These are phyloP conservation scores for Varanus salvator DNA, from an alignment of 2,113 vertebrate species.

Conservation along the genomic window DNA sequence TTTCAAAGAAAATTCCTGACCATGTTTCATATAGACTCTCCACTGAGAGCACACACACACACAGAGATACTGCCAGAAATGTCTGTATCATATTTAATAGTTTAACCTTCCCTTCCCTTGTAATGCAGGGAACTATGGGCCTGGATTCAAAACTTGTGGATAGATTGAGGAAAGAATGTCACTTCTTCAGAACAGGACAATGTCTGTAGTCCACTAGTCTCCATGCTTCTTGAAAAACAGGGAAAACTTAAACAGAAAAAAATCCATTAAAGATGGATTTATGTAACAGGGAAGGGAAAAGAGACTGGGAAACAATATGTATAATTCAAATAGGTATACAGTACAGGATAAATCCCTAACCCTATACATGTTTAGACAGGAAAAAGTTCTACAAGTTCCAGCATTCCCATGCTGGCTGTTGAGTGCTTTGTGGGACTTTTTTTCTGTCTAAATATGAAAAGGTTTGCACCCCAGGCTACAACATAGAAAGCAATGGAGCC, in stretches of 20 bases:
- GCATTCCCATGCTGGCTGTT: too few relatives aligned
- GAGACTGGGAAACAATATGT: not conserved
- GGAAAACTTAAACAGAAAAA: too few relatives aligned
- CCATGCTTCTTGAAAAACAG: too few relatives aligned
- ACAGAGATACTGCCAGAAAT: too few relatives aligned
- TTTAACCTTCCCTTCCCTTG: not conserved
- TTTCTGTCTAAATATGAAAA: too few relatives aligned
- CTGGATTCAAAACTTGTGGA: not conserved
- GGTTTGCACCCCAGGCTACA: not conserved
- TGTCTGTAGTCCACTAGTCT: not conserved
- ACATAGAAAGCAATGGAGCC: not conserved
- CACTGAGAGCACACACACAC: not conserved
- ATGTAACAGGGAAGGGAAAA: not conserved
- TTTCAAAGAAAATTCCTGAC: not conserved
- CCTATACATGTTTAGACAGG: too few relatives aligned
- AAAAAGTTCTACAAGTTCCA: too few relatives aligned
- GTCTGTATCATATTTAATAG: not conserved
- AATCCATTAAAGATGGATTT: too few relatives aligned
- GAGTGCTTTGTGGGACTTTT: too few relatives aligned
- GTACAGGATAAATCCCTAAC: not conserved
- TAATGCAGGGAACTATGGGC: not conserved
- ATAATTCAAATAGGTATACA: not conserved
- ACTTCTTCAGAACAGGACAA: not conserved
- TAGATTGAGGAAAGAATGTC: not conserved
- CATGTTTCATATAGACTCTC: not conserved